Base-by-base conservation (phyloP, 2,888 invertebrate genomes). In the Mimumesa dahlbomi region DNA sequence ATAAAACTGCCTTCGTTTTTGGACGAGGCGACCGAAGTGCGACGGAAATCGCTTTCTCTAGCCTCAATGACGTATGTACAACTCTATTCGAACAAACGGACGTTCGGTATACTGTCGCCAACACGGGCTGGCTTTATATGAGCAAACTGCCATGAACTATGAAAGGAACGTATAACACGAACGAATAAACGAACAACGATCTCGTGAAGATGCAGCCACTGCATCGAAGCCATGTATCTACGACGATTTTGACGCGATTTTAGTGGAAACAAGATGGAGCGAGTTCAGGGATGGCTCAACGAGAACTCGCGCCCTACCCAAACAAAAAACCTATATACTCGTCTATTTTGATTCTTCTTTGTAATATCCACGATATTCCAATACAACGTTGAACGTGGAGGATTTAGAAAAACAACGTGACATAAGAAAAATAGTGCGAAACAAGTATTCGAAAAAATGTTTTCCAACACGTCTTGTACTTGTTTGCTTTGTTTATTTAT, bases 41-140 rank as follows among this genome's bases (percentile, higher is more conserved):
- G 46, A 75, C 61, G 65, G 69, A 76, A 81, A 73, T 77, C 69
- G 75, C 80, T 81, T 80, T 79, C 77, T 81, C 70, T 73, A 70
- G 42, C 40, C 46, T 50, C 54, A 40, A 50, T 54, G 66, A 71
- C 64, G 68, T 70, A 56, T n/a, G n/a, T n/a, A n/a, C n/a, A n/a
- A n/a, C 50, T 42, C 50, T 53, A 56, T 54, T 57, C 43, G 48
- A 59, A 67, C 54, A 52, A 67, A 75, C 64, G 64, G 45, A 69
- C 59, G 58, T 69, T 75, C 31, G 42, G 19, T 7, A 7, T 56
- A 67, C 61, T 42, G 58, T 72, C 53, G 63, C 53, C 63, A 53
- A 68, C n/a, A 43, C 45, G 43, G 52, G 13, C 61, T 57, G 52
- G 64, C 49, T 53, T 46, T 43, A 29, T 56, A 65, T 18, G 49